Evolutionary conservation across 1,140 invertebrate genomes (phyloP), one percentile per base, ranked within the genome.

Genomic region (Colletes gigas): DNA sequence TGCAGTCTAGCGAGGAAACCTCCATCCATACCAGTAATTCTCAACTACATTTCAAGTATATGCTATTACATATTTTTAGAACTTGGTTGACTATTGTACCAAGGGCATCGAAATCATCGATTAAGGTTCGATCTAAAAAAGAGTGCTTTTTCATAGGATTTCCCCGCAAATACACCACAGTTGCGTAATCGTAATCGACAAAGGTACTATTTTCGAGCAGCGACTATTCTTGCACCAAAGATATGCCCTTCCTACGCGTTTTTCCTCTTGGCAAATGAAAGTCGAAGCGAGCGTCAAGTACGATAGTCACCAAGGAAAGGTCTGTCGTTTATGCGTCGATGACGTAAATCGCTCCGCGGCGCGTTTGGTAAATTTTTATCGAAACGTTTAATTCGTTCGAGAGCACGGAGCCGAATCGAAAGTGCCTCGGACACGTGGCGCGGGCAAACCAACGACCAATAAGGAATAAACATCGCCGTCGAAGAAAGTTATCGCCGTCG

Each of bases 211-310:
- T 65, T 57, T 55, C 68, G 10, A 30, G n/a, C 9, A 12, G 39
- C 10, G 55, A 78, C 55, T 78, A 59, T n/a, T 6, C 52, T 44
- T 30, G 55, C 19, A 52, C 39, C 54, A 63, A 60, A 55, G 69
- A 83, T 59, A 60, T 52, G 41, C 30, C 70, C 70, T 52, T 83
- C 83, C 72, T 71, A 81, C 78, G 69, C 78, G 57, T 59, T 76
- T 81, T 74, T 84, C 47, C 30, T 44, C 50, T 55, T 57, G 66
- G 19, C 71, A 47, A 74, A 77, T 75, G 80, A 83, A 80, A 80
- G 82, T 84, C 83, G 71, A 50, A 47, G 57, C 70, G 77, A 78
- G 15, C 68, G 57, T 69, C 30, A 30, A 30, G 30, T 30, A 30
- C 30, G 30, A 30, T 65, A 52, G 6, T 17, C 5, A 54, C 52